Conservation (phyloP, 2,888 invertebrate species). For the Ceramica pisi region DNA sequence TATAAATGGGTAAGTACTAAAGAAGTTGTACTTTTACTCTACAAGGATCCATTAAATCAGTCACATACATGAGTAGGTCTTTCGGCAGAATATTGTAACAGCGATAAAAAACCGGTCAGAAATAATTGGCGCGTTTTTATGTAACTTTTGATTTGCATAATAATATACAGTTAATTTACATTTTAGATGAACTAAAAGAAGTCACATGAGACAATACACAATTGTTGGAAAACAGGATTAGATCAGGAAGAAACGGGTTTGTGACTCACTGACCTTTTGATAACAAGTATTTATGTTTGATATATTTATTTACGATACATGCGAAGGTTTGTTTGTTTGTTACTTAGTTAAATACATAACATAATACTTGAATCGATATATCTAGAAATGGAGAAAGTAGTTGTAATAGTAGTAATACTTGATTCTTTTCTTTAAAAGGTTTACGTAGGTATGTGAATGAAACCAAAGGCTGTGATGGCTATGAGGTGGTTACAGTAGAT, state of each 20-base stretch:
- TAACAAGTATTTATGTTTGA: conserved; percentile 14
- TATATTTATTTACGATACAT: conserved; percentile 6
- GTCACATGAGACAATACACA: not conserved
- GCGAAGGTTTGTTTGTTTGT: conserved; percentile 3
- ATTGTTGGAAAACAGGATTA: conserved; percentile 14
- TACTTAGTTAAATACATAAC: not conserved
- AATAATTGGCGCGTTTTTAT: conserved; percentile 7
- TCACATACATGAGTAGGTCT: not conserved
- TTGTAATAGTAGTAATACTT: too few relatives aligned
- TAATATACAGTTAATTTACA: conserved; percentile 3
- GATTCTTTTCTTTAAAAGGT: too few relatives aligned
- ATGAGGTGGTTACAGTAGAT: too few relatives aligned
- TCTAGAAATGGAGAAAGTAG: conserved; percentile 4
- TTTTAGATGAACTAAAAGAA: not conserved
- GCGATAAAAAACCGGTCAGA: conserved; percentile 24
- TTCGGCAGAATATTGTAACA: conserved; percentile 9
- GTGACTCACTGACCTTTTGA: conserved; percentile 29
- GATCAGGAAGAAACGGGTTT: conserved; percentile 24
- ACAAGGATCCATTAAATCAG: not conserved
- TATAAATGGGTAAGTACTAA: too few relatives aligned
- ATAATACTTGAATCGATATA: conserved; percentile 8
- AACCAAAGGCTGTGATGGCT: too few relatives aligned
- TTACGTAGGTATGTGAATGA: too few relatives aligned
- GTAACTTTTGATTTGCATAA: conserved; percentile 33
- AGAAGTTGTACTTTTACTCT: not conserved